Evolutionary conservation across 2,888 invertebrate genomes (phyloP), one percentile per base, ranked within the genome.

Genomic region (Leptinotarsa haldemani): DNA sequence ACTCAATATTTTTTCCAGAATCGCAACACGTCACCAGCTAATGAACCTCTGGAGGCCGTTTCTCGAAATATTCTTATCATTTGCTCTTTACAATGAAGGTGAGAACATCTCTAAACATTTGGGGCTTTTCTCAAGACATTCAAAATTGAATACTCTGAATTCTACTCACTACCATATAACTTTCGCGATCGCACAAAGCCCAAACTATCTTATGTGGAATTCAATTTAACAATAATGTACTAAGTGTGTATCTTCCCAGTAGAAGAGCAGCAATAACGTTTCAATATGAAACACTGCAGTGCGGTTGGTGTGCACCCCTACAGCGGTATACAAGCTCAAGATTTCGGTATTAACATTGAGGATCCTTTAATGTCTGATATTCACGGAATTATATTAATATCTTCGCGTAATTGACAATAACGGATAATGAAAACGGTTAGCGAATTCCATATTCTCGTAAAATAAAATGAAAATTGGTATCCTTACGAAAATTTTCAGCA

Each of bases 261-360:
- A 40, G 61, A 25, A 40, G 61, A 61, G 61, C 61, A 61, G 61
- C 61, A 61, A 61, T 61, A 61, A 61, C 25, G 61, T 61, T 61
- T 25, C 30, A 40, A 61, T 61, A 61, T 61, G 61, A 40, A 61
- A 61, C 40, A 61, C 61, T 61, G 30, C 61, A 30, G 30, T 40
- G 61, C 40, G 61, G 61, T 61, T 61, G 12, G 61, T 25, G 40
- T 40, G 16, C n/a, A 61, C 61, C 61, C 61, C 61, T 16, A 56
- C 13, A 40, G 61, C 61, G 30, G 61, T 61, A 40, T 30, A 61
- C 61, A 61, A n/a, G 61, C 61, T 25, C 61, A 61, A 61, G 61
- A 61, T 61, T 61, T 61, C n/a, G n/a, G 61, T 61, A 61, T 61
- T 61, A 61, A 61, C 61, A 30, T 40, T 61, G 61, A 61, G 61